phyloP scores from a whole-genome alignment of 1,140 invertebrate genomes.

The Doryteuthis pealeii region DNA sequence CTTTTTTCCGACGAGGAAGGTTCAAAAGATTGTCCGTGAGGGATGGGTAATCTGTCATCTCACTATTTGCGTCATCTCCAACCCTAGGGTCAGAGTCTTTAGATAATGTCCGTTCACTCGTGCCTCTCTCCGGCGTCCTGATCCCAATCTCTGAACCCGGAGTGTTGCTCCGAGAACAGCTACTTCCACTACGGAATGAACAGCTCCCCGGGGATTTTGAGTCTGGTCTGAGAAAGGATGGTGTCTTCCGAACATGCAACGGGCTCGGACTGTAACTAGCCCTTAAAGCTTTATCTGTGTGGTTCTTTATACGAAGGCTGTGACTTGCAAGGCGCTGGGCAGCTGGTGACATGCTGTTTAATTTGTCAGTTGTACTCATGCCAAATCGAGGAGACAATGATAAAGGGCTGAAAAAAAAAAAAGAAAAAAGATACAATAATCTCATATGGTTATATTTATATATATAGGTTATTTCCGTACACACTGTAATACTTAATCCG shows the following conservation, averaged over 20 bases:
- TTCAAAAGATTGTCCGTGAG: conserved; percentile 78
- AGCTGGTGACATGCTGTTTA: conserved; percentile 92
- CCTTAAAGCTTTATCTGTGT: conserved; percentile 62
- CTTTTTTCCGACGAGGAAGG: conserved; percentile 62
- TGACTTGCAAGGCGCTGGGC: conserved; percentile 79
- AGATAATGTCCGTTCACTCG: conserved; percentile 38
- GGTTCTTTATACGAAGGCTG: conserved; percentile 58
- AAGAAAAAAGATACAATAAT: conserved; percentile 18
- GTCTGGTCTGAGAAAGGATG: background rate
- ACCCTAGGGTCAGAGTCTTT: conserved; percentile 37
- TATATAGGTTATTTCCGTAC: too few relatives aligned
- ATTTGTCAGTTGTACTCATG: conserved; percentile 65
- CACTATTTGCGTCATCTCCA: conserved; percentile 30
- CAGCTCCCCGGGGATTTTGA: background rate
- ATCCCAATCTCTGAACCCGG: conserved; percentile 29
- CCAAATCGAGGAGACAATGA: conserved; percentile 43
- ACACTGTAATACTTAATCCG: too few relatives aligned
- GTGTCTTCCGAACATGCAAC: conserved; percentile 25
- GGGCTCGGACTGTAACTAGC: conserved; percentile 65
- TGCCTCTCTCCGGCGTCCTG: conserved; percentile 48
- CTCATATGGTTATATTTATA: too few relatives aligned
- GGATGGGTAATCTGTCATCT: conserved; percentile 50
- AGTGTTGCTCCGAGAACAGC: background rate
- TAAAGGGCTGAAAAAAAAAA: conserved; percentile 25
- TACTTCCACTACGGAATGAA: background rate